These are phyloP conservation scores for Lepus americanus DNA, from an alignment of 2,113 vertebrate genomes.

Conservation along the genomic window DNA sequence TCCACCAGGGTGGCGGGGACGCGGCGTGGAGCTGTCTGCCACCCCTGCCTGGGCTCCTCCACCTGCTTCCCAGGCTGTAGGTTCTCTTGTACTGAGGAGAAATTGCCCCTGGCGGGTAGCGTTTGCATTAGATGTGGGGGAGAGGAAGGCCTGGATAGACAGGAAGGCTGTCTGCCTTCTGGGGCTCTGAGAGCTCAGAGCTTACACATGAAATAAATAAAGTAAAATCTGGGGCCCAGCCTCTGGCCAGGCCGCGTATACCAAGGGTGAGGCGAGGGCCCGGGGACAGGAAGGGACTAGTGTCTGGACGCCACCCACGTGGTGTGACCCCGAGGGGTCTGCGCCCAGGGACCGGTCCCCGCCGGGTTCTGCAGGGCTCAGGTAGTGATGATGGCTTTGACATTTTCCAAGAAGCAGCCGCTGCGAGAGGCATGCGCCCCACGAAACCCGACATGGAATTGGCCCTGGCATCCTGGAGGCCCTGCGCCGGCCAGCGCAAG, in stretches of 20 bases:
- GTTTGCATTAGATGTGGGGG: background rate
- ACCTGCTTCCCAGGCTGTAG: background rate
- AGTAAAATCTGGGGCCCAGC: background rate
- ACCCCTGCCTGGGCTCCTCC: background rate
- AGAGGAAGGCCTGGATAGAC: background rate
- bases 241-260: background rate
- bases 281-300: background rate
- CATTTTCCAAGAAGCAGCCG: background rate
- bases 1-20: background rate
- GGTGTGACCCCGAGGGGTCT: background rate
- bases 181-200: background rate
- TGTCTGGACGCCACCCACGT: background rate
- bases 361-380: background rate
- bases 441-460: background rate
- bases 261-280: background rate
- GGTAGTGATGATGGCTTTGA: conserved; percentile 3
- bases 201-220: background rate
- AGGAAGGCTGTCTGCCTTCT: background rate
- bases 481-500: background rate
- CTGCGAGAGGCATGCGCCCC: background rate
- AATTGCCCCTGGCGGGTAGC: background rate
- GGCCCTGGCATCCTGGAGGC: background rate
- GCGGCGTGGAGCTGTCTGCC: background rate
- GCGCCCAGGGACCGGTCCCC: background rate
- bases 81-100: background rate